Evolutionary conservation across 2,113 vertebrate species (phyloP).

Genomic region (Burhinus oedicnemus): DNA sequence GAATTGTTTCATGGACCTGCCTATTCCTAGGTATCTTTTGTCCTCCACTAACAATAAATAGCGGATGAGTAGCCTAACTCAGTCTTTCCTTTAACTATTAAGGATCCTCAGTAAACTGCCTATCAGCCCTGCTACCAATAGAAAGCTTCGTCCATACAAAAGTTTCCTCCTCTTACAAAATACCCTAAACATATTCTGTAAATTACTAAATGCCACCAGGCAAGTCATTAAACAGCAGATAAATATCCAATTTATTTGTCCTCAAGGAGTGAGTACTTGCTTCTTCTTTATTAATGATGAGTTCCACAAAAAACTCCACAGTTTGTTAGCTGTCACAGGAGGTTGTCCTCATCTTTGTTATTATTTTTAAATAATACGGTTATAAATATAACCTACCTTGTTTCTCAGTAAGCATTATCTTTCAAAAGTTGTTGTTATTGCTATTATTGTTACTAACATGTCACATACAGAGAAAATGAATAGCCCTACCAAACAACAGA

Average conservation of each 20-base stretch:
- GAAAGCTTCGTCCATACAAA: background rate
- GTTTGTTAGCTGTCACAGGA: background rate
- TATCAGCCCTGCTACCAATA: background rate
- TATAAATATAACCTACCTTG: background rate
- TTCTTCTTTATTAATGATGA: background rate
- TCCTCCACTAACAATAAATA: background rate
- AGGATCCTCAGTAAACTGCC: background rate
- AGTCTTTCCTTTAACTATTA: background rate
- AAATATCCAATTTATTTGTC: background rate
- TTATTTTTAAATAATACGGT: background rate
- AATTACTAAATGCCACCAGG: background rate
- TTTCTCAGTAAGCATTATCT: background rate
- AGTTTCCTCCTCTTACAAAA: background rate
- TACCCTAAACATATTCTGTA: background rate
- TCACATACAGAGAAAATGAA: background rate
- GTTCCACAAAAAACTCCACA: background rate
- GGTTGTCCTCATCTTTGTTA: background rate
- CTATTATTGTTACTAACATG: background rate
- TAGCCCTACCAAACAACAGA: background rate
- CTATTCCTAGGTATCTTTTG: background rate
- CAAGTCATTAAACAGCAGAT: background rate
- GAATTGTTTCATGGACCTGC: background rate
- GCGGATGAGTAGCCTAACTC: background rate
- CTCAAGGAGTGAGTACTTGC: background rate
- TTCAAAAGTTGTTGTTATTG: background rate